Conservation (phyloP, 2,888 invertebrate species). For the Yponomeuta sedellus region DNA sequence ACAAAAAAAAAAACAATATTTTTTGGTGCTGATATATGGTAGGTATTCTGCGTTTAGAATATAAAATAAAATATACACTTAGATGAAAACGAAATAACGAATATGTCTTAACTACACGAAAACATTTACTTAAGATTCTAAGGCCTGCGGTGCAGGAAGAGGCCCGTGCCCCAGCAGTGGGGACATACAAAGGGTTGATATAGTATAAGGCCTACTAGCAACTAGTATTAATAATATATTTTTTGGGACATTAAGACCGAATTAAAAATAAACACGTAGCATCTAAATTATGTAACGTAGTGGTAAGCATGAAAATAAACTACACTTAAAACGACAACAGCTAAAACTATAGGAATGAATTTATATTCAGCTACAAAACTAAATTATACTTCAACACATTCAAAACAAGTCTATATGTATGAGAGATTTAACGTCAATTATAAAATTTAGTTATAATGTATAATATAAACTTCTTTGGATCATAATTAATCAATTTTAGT, state of each 20-base stretch:
- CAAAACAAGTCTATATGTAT: constrained; percentile 1
- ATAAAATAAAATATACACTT: background rate
- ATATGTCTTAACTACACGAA: background rate
- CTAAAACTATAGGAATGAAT: constrained; percentile 10
- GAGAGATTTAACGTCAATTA: background rate
- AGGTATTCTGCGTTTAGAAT: background rate
- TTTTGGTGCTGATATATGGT: background rate
- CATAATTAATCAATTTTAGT: constrained; percentile 20
- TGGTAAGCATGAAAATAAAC: background rate
- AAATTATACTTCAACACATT: background rate
- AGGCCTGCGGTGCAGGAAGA: too few relatives aligned
- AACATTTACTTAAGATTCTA: background rate
- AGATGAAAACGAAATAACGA: background rate
- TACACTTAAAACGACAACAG: constrained; percentile 2
- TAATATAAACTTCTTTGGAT: constrained; percentile 22
- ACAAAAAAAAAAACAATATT: background rate
- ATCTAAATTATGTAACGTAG: constrained; percentile 2
- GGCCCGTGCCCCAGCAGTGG: too few relatives aligned
- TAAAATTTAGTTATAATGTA: background rate
- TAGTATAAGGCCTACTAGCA: background rate
- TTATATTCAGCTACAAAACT: background rate
- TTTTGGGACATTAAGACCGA: background rate
- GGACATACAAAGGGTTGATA: too few relatives aligned
- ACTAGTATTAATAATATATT: background rate
- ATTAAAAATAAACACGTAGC: background rate